A percentile compares a stretch with the other conserved stretches of the same genome.
These are phyloP conservation scores for Cynopterus brachyotis DNA, from an alignment of 2,113 vertebrate species.

Conservation along the genomic window DNA sequence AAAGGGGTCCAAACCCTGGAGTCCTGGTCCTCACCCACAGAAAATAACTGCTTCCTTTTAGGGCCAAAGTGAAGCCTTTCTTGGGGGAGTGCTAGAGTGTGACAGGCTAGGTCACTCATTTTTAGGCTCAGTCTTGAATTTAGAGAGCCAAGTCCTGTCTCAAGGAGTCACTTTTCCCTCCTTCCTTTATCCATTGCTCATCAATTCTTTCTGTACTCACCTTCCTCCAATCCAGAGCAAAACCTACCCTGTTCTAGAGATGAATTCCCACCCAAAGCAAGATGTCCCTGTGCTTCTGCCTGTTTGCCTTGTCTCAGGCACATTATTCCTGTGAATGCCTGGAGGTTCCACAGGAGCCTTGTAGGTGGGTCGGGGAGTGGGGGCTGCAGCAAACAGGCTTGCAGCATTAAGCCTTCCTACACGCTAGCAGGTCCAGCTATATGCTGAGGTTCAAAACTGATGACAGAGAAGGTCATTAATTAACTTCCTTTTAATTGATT, in stretches of 20 bases:
- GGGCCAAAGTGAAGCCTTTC: not conserved
- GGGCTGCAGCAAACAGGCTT: not conserved
- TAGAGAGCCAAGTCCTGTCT: not conserved
- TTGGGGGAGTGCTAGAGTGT: not conserved
- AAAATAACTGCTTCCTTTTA: not conserved
- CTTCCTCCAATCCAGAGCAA: not conserved
- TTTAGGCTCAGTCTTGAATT: not conserved
- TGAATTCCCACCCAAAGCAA: not conserved
- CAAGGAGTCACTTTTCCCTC: not conserved
- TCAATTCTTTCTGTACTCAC: not conserved
- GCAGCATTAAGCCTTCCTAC: not conserved
- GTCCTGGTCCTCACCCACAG: not conserved
- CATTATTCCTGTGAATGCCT: not conserved
- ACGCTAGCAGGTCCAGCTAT: not conserved
- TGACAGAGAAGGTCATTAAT: not conserved
- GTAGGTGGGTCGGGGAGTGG: not conserved
- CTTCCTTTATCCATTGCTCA: too few species aligned
- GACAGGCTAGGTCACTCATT: not conserved
- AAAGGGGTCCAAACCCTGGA: not conserved
- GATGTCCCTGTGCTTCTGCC: not conserved
- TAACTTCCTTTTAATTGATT: not conserved
- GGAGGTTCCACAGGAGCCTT: not conserved
- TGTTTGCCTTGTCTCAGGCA: rapidly evolving
- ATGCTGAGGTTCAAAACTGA: not conserved
- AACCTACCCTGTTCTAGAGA: not conserved